Evolutionary conservation across 2,888 invertebrate genomes (phyloP), one percentile per base, ranked within the genome.

Genomic region (Chloroclystis v-ata): DNA sequence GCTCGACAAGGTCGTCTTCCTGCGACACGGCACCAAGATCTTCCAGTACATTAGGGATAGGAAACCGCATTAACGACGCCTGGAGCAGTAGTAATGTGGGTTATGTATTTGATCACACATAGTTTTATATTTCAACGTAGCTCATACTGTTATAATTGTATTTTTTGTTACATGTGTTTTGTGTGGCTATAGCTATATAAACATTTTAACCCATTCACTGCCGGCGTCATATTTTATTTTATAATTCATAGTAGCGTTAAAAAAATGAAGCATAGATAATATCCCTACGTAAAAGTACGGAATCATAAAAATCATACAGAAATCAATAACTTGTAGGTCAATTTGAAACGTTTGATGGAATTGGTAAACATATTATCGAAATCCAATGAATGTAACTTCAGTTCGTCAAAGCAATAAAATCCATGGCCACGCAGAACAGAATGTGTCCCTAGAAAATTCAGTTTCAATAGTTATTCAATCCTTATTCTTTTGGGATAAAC

Each of bases 31-130:
- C 61, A 89, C 89, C 71, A 95, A 94, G 85, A 92, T 95, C 85
- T 93, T 94, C 79, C 93, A 94, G 82, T 95, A 92, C 77, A 92
- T 95, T 72, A 92, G 91, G 67, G 92, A 93, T 60, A 89, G 95
- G 52, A 92, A 90, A 72, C 94, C 94, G 59, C 94, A 94, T 44
- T 94, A 92, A 89, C 90, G 28, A 91, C 90, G 46, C 89, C 90
- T n/a, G 94, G 94, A 50, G 93, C 92, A 42, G 91, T 90, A 63
- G 89, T 94, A 93, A 94, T 78, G 94, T 94, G 85, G 93, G 93
- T 91, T n/a, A n/a, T n/a, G n/a, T n/a, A n/a, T n/a, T n/a, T n/a
- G n/a, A n/a, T n/a, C n/a, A n/a, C n/a, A n/a, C n/a, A n/a, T n/a
- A n/a, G n/a, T n/a, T n/a, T n/a, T n/a, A n/a, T n/a, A n/a, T n/a